A percentile compares a stretch with the other conserved stretches of the same genome.
Evolutionary conservation across 2,888 invertebrate species (phyloP).

Genomic region (Mycalesis mineus): DNA sequence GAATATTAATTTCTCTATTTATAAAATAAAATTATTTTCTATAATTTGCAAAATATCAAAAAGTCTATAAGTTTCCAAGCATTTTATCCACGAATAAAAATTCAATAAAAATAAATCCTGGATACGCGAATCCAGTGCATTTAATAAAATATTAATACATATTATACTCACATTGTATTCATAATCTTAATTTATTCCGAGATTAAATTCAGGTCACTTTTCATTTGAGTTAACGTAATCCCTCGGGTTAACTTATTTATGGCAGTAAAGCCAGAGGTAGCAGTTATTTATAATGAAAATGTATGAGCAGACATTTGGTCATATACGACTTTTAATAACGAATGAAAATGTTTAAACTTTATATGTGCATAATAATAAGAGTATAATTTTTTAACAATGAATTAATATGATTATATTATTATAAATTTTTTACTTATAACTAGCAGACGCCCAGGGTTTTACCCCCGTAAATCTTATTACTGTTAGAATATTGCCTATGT

Average conservation of each 20-base stretch:
- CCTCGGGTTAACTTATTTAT: slow-evolving; percentile 22
- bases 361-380: background rate
- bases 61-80: too few relatives aligned
- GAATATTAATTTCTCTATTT: too few relatives aligned
- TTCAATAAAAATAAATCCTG: too few relatives aligned
- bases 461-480: too few relatives aligned
- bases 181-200: slow-evolving; percentile 16
- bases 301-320: slow-evolving; percentile 6
- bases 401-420: too few relatives aligned
- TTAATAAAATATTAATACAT: background rate
- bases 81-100: too few relatives aligned
- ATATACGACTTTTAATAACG: background rate
- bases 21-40: too few relatives aligned
- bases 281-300: slow-evolving; percentile 12
- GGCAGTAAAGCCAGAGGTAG: slow-evolving; percentile 11
- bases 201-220: slow-evolving; percentile 17
- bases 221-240: slow-evolving; percentile 19
- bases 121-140: background rate
- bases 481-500: too few relatives aligned
- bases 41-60: too few relatives aligned
- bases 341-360: background rate
- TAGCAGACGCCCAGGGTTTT: too few relatives aligned
- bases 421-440: too few relatives aligned
- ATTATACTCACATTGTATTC: slow-evolving; percentile 2
- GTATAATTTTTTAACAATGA: too few relatives aligned